Base-by-base conservation (phyloP, 1,140 invertebrate species). In the Neoseiulus cucumeris region DNA sequence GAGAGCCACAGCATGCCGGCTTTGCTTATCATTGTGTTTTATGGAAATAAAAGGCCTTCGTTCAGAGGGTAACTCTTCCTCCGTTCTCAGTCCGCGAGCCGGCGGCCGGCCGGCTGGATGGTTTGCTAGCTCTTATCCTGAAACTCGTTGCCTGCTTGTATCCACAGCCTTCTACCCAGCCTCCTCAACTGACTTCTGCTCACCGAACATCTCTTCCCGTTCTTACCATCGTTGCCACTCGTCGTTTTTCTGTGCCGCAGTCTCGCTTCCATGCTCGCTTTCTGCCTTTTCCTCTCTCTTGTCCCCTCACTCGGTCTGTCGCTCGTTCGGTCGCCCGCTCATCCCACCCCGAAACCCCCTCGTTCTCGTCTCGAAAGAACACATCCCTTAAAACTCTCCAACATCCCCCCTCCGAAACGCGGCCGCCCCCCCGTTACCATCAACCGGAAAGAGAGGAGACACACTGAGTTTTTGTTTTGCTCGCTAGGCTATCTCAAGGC, bases 391-490 rank as follows among this genome's bases (percentile, higher is more conserved):
- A 28, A 47, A 47, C 18, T 28, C 45, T 22, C 4, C 18, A 28
- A 14, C 45, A 47, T 47, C 14, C 45, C 18, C 14, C 45, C 45
- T 47, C 14, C 7, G 14, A 22, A 22, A 7, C 45, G 45, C 25
- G 4, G 51, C 51, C 25, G 22, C 51, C 22, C 51, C n/a, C 25
- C 25, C 22, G 45, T 20, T 25, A 25, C 14, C 25, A 59, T 25
- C 25, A 25, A 25, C 14, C 22, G 25, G 51, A 59, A 59, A 25
- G 18, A 47, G 45, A 20, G 45, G 18, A 59, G 9, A 59, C 51
- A 59, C 33, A 33, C 51, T 59, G 22, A 59, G 51, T 59, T 59
- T 47, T 59, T 59, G 51, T 59, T 25, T 59, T 59, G 18, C 18
- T 47, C 28, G 45, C 45, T 14, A 47, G 18, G 18, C 45, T 28